Evolutionary conservation across 2,797 vertebrate species (phyloP).

Genomic region (Enteromius trimaculatus): DNA sequence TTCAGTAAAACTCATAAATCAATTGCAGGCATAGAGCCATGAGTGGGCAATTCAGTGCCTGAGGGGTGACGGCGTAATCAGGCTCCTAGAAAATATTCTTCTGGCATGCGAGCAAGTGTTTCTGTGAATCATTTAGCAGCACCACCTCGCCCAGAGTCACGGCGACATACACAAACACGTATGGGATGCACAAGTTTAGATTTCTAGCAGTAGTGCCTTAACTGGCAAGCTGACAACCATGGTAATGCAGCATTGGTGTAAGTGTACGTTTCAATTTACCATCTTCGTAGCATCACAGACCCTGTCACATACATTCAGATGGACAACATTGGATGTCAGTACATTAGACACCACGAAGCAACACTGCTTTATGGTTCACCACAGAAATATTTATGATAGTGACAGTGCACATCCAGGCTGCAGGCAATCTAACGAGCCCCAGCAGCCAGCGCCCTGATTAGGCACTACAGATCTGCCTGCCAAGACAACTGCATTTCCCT

Average conservation of each 20-base stretch:
- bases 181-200: not conserved
- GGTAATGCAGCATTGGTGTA: not conserved
- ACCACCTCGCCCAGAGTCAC: constrained; percentile 41
- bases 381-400: constrained; percentile 68
- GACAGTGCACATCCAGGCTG: constrained; percentile 70
- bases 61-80: constrained; percentile 46
- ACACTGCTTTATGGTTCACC: constrained; percentile 8
- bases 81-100: constrained; percentile 53
- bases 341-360: not conserved
- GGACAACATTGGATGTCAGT: not conserved
- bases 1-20: constrained; percentile 58
- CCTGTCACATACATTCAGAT: not conserved
- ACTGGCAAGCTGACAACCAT: not conserved
- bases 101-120: constrained; percentile 51
- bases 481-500: constrained; percentile 74
- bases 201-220: not conserved
- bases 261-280: not conserved
- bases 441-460: constrained; percentile 71
- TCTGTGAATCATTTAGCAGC: constrained; percentile 44
- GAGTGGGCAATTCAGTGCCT: constrained; percentile 53
- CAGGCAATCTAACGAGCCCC: constrained; percentile 68
- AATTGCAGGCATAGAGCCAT: constrained; percentile 49
- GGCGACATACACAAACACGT: constrained; percentile 5
- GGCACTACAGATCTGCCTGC: constrained; percentile 77
- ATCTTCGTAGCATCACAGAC: not conserved